Evolutionary conservation across 2,113 vertebrate species (phyloP), one percentile per base, ranked within the genome.

Genomic region (Epinephelus cyanopodus): DNA sequence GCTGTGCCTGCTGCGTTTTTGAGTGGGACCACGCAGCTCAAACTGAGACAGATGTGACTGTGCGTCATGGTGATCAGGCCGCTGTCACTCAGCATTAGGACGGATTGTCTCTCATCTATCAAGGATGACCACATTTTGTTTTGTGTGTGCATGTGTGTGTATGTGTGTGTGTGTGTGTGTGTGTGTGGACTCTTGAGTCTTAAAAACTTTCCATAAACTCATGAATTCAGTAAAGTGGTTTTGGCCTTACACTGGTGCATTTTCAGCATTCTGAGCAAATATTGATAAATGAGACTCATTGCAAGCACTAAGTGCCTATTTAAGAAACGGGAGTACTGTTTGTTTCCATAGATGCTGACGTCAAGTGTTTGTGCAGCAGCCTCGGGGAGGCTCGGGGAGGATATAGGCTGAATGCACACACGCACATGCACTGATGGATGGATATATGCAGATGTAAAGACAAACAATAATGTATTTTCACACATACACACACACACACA

Each of bases 31-130:
- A 21, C 17, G 33, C 3, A 13, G 73, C 73, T 82, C 60, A 78
- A 37, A 65, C 56, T 64, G 74, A 61, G 74, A 83, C 53, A 63
- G 67, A 75, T 0, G 58, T 27, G 9, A 53, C 58, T 2, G 4
- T 60, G 48, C 25, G 64, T 74, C 61, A 11, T 10, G 50, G 53
- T 66, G 62, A 50, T 78, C 79, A 29, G 62, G 47, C 75, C 67
- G 10, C 79, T 37, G 76, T 79, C 86, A 23, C 73, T 89, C 70
- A 75, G 76, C 56, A 80, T 88, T 69, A 85, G 33, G 69, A 37
- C 1, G 50, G 47, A 79, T 88, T 62, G 54, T 37, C 42, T 74
- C 61, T 78, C 58, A 85, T 80, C 60, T 48, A 42, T 77, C 21
- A 54, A 48, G 7, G 29, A 56, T 74, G 62, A 45, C 52, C 82